Percentiles rank a stretch among this genome's conserved stretches.
These are phyloP conservation scores for Perodicticus potto DNA, from an alignment of 2,797 vertebrate species.

Conservation along the genomic window DNA sequence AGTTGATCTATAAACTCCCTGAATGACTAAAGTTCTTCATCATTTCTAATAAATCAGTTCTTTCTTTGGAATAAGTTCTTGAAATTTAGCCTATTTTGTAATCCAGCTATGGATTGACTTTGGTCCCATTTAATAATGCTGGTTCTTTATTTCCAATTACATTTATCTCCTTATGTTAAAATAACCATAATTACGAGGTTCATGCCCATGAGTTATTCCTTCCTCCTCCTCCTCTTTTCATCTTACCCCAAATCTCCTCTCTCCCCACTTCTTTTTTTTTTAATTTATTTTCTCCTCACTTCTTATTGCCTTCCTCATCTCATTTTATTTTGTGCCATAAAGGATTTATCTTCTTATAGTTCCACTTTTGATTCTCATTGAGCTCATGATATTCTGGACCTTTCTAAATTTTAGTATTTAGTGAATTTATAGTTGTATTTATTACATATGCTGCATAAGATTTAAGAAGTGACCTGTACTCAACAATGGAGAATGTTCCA, in stretches of 20 bases:
- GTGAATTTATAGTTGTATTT: not conserved
- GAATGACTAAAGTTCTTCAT: not conserved
- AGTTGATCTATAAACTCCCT: not conserved
- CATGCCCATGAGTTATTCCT: not conserved
- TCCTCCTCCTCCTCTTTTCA: not conserved
- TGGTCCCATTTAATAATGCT: not conserved
- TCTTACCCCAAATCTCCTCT: not conserved
- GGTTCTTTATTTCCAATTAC: not conserved
- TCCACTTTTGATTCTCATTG: conserved; percentile 4
- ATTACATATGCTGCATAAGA: not conserved
- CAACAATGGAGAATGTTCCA: not conserved
- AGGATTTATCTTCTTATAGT: not conserved
- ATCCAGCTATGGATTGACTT: not conserved
- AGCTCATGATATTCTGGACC: not conserved
- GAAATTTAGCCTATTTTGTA: conserved; percentile 4
- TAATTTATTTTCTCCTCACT: too few relatives aligned
- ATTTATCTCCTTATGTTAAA: not conserved
- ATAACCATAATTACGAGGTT: not conserved
- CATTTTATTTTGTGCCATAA: conserved; percentile 15
- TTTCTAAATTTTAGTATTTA: not conserved
- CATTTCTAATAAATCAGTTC: not conserved
- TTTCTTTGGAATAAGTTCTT: not conserved
- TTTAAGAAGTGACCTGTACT: conserved; percentile 26
- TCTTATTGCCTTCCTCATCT: not conserved
- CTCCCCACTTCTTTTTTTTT: not conserved